Evolutionary conservation across 2,888 invertebrate species (phyloP).

Genomic region (Candidula unifasciata): DNA sequence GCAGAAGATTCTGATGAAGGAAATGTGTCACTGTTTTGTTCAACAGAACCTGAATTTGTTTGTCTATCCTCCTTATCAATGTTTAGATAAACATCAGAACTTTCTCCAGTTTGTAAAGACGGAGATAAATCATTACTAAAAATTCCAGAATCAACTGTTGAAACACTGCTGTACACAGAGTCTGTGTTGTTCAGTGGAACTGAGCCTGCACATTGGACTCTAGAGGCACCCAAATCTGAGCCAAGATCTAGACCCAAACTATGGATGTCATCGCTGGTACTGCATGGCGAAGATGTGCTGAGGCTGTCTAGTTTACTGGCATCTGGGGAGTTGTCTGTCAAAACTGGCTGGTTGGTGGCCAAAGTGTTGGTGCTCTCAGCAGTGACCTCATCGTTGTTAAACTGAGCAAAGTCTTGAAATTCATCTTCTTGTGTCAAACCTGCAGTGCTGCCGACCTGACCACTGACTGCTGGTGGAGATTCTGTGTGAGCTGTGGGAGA

Average conservation of each 20-base stretch:
- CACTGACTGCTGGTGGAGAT: background rate
- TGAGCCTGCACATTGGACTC: background rate
- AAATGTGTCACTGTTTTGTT: background rate
- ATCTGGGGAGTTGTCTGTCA: background rate
- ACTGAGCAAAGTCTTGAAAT: conserved; percentile 38
- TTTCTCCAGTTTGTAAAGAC: background rate
- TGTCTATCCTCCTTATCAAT: background rate
- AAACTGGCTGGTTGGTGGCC: background rate
- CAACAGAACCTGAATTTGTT: background rate
- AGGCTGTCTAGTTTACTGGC: background rate
- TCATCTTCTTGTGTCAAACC: background rate
- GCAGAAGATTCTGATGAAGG: background rate
- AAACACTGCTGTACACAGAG: conserved; percentile 43
- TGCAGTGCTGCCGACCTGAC: background rate
- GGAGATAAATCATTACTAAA: conserved; percentile 71
- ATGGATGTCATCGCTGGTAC: background rate
- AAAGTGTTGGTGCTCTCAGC: background rate
- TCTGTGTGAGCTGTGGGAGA: background rate
- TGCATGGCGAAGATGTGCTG: background rate
- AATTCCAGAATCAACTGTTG: conserved; percentile 67
- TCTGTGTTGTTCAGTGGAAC: conserved; percentile 34
- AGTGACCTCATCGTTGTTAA: background rate
- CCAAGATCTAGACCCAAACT: background rate
- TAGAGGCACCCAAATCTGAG: background rate
- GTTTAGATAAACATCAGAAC: background rate